A percentile compares a stretch with the other conserved stretches of the same genome.
phyloP scores from a whole-genome alignment of 2,797 vertebrate species.

The Anguilla pacifica region DNA sequence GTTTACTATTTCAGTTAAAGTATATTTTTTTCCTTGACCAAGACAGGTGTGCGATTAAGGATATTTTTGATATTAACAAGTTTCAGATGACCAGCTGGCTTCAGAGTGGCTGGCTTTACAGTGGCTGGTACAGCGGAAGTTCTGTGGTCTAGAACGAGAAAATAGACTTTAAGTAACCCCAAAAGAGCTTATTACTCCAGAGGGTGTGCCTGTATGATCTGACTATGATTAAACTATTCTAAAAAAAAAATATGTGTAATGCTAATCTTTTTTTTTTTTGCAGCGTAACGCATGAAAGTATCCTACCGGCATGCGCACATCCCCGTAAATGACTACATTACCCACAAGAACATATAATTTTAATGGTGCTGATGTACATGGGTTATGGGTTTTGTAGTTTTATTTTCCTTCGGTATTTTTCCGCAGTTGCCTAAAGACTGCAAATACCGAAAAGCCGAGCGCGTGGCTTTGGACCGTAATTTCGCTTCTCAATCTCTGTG shows the following conservation, averaged over 20 bases:
- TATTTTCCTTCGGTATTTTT: neutral
- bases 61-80: too few relatives aligned
- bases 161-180: too few relatives aligned
- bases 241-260: neutral
- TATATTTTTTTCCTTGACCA: neutral
- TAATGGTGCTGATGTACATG: neutral
- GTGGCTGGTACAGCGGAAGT: too few relatives aligned
- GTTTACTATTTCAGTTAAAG: neutral
- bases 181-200: too few relatives aligned
- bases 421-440: neutral
- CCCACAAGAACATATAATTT: neutral
- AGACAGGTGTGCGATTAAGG: neutral
- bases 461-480: neutral
- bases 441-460: slow-evolving; percentile 28
- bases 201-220: too few relatives aligned
- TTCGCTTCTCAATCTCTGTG: too few relatives aligned
- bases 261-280: neutral
- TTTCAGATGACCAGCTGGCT: too few relatives aligned
- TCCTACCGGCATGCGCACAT: neutral
- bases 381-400: neutral
- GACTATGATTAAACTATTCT: neutral
- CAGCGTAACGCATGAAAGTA: too few relatives aligned
- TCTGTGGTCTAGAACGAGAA: too few relatives aligned
- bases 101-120: too few relatives aligned
- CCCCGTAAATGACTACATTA: neutral